Percentiles rank a stretch among this genome's conserved stretches.
Evolutionary conservation across 2,797 vertebrate species (phyloP).

Genomic region (Enteromius mattozi): DNA sequence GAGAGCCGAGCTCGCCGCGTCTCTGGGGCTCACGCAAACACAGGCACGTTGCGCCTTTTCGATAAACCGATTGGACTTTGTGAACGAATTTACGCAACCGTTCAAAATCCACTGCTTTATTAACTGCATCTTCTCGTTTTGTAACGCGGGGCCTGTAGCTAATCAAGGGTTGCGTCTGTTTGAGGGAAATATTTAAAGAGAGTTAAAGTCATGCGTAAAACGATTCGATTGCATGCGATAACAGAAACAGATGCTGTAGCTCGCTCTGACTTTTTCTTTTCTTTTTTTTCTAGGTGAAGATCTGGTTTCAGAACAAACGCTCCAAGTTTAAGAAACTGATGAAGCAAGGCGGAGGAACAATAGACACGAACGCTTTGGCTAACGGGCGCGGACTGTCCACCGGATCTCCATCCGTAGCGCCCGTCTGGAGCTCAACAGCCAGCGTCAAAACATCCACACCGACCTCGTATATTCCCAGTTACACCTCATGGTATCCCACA

Average conservation of each 20-base stretch:
- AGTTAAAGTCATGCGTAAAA: neutral
- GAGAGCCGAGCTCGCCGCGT: conserved; percentile 96
- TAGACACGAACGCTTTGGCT: conserved; percentile 87
- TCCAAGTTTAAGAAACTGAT: conserved; percentile 96
- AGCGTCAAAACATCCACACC: conserved; percentile 89
- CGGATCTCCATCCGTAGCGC: conserved; percentile 89
- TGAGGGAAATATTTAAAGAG: neutral
- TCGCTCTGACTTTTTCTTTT: conserved; percentile 29
- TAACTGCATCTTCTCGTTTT: neutral
- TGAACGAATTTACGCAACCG: neutral
- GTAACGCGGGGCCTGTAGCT: neutral
- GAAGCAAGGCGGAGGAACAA: conserved; percentile 91
- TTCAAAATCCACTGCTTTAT: neutral
- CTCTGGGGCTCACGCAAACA: conserved; percentile 97
- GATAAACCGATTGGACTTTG: neutral
- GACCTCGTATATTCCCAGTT: conserved; percentile 96
- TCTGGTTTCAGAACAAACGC: conserved; percentile 95
- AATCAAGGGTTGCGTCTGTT: neutral
- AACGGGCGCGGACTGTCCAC: conserved; percentile 90
- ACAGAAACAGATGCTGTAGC: neutral
- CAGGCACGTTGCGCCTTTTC: conserved; percentile 80
- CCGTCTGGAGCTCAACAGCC: conserved; percentile 91
- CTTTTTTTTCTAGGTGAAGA: conserved; percentile 84
- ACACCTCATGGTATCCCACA: conserved; percentile 97
- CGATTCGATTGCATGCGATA: neutral